These are phyloP conservation scores for Stigmatopora nigra DNA, from an alignment of 2,113 vertebrate genomes.

Conservation along the genomic window DNA sequence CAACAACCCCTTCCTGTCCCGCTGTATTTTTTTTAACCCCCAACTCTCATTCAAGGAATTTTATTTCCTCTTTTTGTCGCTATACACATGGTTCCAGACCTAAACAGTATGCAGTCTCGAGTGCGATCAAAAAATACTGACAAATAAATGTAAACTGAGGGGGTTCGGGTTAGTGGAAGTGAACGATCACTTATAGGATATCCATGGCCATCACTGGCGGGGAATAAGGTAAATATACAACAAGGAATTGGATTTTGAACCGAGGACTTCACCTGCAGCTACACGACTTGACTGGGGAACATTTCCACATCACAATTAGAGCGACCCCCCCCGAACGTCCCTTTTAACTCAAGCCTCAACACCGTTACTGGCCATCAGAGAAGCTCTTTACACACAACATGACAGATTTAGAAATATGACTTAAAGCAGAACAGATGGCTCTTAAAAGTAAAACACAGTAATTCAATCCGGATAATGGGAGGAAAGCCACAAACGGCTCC, in stretches of 20 bases:
- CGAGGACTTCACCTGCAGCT: not conserved
- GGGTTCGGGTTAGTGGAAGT: too few species aligned
- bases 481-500: constrained; percentile 67
- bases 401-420: constrained; percentile 65
- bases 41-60: not conserved
- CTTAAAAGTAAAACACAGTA: constrained; percentile 68
- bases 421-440: constrained; percentile 73
- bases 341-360: constrained; percentile 51
- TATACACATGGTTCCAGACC: not conserved
- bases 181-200: too few species aligned
- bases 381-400: constrained; percentile 41
- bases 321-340: constrained; percentile 23
- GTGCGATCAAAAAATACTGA: not conserved
- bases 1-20: not conserved
- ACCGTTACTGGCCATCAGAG: constrained; percentile 46
- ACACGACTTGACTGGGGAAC: constrained; percentile 11
- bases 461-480: constrained; percentile 72
- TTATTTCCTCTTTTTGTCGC: not conserved
- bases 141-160: not conserved
- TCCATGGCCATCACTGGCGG: too few species aligned
- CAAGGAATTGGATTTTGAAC: not conserved
- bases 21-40: not conserved
- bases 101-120: not conserved
- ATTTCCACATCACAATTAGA: constrained; percentile 41
- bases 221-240: too few species aligned